Evolutionary conservation across 2,113 vertebrate species (phyloP).

Genomic region (Coptodon rendalli): DNA sequence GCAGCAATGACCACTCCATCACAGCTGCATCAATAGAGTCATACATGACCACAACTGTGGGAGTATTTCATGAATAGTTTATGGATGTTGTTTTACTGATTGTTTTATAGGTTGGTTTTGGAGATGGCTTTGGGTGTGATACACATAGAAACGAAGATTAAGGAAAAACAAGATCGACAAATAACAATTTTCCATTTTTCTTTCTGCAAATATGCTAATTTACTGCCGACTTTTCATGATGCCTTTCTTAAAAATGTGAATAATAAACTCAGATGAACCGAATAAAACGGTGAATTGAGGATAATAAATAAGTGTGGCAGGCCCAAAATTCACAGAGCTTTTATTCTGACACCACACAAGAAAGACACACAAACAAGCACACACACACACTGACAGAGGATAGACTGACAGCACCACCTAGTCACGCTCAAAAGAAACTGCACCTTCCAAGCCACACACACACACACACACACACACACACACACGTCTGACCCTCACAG

Average conservation of each 20-base stretch:
- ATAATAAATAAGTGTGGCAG: neutral
- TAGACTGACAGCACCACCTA: conserved; percentile 65
- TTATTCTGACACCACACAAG: neutral
- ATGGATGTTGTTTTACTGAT: neutral
- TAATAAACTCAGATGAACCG: neutral
- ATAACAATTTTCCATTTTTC: neutral
- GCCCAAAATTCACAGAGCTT: neutral
- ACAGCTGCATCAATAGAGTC: neutral
- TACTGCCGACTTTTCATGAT: neutral
- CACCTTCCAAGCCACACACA: neutral
- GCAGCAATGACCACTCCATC: conserved; percentile 15
- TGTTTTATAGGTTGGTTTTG: neutral
- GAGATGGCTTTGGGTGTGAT: neutral
- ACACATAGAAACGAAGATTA: neutral
- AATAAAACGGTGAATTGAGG: neutral
- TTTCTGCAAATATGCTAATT: neutral
- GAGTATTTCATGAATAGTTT: neutral
- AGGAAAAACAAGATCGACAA: neutral
- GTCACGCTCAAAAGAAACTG: conserved; percentile 32
- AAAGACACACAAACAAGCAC: neutral
- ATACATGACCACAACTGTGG: neutral
- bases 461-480: fast-evolving
- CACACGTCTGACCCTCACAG: neutral
- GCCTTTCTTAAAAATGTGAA: neutral
- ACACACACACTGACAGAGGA: neutral